Evolutionary conservation across 2,113 vertebrate genomes (phyloP), one percentile per base, ranked within the genome.

Genomic region (Centropus unirufus): DNA sequence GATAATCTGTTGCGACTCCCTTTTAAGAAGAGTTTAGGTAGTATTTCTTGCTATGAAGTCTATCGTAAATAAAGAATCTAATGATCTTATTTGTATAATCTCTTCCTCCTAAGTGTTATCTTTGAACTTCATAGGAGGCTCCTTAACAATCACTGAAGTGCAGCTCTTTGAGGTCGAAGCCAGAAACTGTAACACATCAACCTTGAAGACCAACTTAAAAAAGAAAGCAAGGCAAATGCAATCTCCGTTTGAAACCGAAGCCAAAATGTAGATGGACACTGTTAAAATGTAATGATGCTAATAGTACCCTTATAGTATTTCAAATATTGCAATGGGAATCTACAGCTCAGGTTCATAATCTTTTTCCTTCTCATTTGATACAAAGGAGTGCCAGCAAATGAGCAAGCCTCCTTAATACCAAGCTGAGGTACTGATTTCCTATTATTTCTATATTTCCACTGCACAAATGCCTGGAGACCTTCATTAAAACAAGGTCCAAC

Each of bases 361-460:
- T 78, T 93, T 93, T 88, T 90, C 61, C 83, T 63, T 96, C 47
- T 95, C 76, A 95, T 61, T 84, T 94, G 90, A 93, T 89, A 77
- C 0, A 0, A 62, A 81, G 64, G 49, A 54, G 68, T 77, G 74
- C 93, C 93, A 95, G 68, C 84, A 89, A 92, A 78, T 92, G 92
- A 96, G 76, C 73, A 90, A 94, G 76, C 54, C 73, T 94, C 61
- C 77, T 83, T 87, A 93, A 90, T 86, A 95, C 61, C 73, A 84
- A 78, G 40, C 6, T 95, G 92, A 94, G 44, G 90, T 86, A 94
- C 61, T 88, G 83, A 74, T 89, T 96, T 96, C 90, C 85, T 90
- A 79, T 90, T 95, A 68, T 93, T 95, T 70, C 76, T 92, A 2
- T 91, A 78, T 96, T 96, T 96, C 90, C 90, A 93, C 80, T 96